These are phyloP conservation scores for Zoanthus sociatus DNA, from an alignment of 92 coral and sea anemone genomes.

Conservation along the genomic window DNA sequence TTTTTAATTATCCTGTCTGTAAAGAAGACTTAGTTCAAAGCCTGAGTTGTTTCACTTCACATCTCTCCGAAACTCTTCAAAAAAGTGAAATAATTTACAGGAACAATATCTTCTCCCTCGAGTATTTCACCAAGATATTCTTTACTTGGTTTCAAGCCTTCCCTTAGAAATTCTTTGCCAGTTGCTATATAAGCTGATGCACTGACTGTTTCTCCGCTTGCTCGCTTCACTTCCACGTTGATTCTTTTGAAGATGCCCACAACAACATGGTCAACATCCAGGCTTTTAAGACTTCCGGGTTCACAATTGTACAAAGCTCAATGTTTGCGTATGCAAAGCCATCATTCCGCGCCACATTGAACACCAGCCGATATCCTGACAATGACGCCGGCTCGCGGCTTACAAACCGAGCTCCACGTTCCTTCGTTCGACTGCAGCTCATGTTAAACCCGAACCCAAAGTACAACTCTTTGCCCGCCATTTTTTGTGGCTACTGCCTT, in stretches of 20 bases:
- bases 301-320: conserved; percentile 63
- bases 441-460: conserved; percentile 68
- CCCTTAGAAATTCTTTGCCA: conserved; percentile 52
- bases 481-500: no score
- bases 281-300: conserved; percentile 46
- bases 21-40: no score
- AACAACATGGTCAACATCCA: conserved; percentile 60
- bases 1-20: no score
- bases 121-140: conserved; percentile 62
- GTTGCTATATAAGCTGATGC: conserved; percentile 49
- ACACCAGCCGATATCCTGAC: conserved; percentile 57
- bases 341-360: conserved; percentile 58
- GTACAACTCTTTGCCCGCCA: conserved; percentile 45
- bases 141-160: conserved; percentile 60
- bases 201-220: conserved; percentile 40
- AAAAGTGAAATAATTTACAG: background rate
- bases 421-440: conserved; percentile 70
- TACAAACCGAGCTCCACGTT: conserved; percentile 66
- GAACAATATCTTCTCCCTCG: conserved; percentile 66
- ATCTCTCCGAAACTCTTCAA: conserved; percentile 5
- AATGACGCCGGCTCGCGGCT: conserved; percentile 66
- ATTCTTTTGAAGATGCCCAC: conserved; percentile 50
- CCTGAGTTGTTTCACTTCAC: no score
- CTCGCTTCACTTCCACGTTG: conserved; percentile 52
- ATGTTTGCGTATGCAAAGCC: conserved; percentile 69